These are phyloP conservation scores for Tragelaphus eurycerus DNA, from an alignment of 2,797 vertebrate species.

Conservation along the genomic window DNA sequence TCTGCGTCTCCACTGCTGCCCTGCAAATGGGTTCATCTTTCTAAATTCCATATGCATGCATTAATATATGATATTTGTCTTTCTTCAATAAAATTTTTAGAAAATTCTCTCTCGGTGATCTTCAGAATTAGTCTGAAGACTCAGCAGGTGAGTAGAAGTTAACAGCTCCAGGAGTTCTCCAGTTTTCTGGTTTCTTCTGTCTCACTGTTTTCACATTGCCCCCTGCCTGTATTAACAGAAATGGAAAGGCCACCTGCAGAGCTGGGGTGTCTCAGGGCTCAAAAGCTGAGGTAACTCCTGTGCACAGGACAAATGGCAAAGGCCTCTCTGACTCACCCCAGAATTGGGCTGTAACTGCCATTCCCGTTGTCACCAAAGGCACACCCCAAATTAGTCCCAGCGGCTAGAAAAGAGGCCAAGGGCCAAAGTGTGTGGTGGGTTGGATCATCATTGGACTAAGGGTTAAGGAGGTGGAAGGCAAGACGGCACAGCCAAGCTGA, in stretches of 20 bases:
- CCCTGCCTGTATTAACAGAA: not conserved
- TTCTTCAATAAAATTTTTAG: not conserved
- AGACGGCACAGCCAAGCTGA: accelerated
- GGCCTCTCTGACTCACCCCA: not conserved
- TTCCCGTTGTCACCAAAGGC: too few relatives aligned
- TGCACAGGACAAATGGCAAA: not conserved
- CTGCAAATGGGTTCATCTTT: not conserved
- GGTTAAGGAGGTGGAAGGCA: not conserved
- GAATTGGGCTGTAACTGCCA: not conserved
- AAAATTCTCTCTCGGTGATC: not conserved
- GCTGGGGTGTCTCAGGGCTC: not conserved
- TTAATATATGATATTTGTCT: not conserved
- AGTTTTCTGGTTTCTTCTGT: not conserved
- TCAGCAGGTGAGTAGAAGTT: not conserved
- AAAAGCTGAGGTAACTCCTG: not conserved
- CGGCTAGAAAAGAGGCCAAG: not conserved
- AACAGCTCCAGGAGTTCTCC: not conserved
- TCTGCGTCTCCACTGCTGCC: not conserved
- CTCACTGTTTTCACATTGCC: not conserved
- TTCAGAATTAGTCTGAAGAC: not conserved
- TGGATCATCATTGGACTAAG: not conserved
- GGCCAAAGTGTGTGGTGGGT: not conserved
- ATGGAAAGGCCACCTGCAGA: not conserved
- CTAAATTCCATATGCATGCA: not conserved
- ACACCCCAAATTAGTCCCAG: not conserved